Base-by-base conservation (phyloP, 1,140 invertebrate species). In the Scaptomyza pallida region DNA sequence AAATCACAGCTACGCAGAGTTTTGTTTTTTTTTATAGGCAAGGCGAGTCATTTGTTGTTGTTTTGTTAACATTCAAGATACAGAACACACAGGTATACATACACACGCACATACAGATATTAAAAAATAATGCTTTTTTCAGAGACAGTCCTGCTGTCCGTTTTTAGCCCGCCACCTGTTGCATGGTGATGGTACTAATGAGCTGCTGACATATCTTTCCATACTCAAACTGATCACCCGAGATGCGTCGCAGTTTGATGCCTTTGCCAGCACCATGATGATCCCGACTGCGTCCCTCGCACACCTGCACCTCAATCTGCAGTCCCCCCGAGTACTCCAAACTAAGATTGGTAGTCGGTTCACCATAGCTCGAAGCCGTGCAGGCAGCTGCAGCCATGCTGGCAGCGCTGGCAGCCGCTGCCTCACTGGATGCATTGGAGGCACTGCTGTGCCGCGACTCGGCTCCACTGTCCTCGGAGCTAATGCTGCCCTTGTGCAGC, bases 181-280 rank as follows among this genome's bases (percentile, higher is more conserved):
- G 95, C 91, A 95, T 95, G 70, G 95, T 96, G 92, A 98, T 96
- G 89, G 96, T 97, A 45, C 96, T 96, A 44, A 98, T 96, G 52
- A 98, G 92, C 90, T 98, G 96, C 86, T 97, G 96, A 92, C 97
- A 98, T 12, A 98, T 93, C 90, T 97, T 96, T 67, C 95, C 96
- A 90, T 98, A 98, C 89, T 97, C 96, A 64, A 95, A 93, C 91
- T 97, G 96, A 92, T 98, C 97, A 2, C 97, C 97, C 0, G 97
- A 98, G 69, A 98, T 97, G 89, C 97, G 93, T 60, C 97, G 92
- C 94, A 98, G 95, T 86, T 98, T 98, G 62, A 98, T 93, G 5
- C 97, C 96, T 75, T 97, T 97, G 23, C 83, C 78, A 3, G 89
- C 78, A 6, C 73, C 75, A 43, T 90, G 89, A 44, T 95, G 94